Evolutionary conservation across 1,140 invertebrate genomes (phyloP).

Genomic region (Bombus waltoni): DNA sequence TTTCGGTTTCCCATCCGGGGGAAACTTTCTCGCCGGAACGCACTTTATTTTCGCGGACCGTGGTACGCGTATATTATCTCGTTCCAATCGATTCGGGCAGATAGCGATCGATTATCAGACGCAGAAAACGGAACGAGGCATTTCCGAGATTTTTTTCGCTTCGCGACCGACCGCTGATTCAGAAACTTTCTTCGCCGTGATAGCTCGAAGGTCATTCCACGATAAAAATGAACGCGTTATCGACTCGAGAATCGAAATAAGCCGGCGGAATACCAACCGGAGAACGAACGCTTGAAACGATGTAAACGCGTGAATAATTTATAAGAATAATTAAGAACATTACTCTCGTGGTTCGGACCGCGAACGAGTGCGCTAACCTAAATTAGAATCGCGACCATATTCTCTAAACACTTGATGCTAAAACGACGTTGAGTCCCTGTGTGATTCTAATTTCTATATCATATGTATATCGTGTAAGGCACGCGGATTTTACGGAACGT

Average conservation of each 20-base stretch:
- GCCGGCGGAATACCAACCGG: not conserved
- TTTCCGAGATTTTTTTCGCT: not conserved
- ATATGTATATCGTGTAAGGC: conserved; percentile 62
- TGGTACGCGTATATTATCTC: not conserved
- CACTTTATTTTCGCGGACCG: not conserved
- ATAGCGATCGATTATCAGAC: conserved; percentile 7
- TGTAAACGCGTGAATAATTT: conserved; percentile 15
- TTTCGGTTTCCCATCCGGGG: conserved; percentile 18
- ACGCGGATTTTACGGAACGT: conserved; percentile 44
- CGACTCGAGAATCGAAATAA: conserved; percentile 40
- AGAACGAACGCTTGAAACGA: not conserved
- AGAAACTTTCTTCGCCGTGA: conserved; percentile 11
- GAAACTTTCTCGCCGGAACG: not conserved
- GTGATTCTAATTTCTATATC: not conserved
- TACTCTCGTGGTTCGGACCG: not conserved
- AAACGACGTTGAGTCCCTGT: not conserved
- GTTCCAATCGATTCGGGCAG: not conserved
- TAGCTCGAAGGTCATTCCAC: conserved; percentile 20
- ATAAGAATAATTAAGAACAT: conserved; percentile 21
- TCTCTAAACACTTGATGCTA: not conserved
- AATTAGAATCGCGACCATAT: conserved; percentile 2
- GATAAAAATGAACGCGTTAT: conserved; percentile 41
- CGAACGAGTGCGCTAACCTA: not conserved
- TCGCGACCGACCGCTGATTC: conserved; percentile 21
- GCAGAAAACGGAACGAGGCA: not conserved